These are phyloP conservation scores for Pseudochirops corinnae DNA, from an alignment of 2,797 vertebrate species.

Conservation along the genomic window DNA sequence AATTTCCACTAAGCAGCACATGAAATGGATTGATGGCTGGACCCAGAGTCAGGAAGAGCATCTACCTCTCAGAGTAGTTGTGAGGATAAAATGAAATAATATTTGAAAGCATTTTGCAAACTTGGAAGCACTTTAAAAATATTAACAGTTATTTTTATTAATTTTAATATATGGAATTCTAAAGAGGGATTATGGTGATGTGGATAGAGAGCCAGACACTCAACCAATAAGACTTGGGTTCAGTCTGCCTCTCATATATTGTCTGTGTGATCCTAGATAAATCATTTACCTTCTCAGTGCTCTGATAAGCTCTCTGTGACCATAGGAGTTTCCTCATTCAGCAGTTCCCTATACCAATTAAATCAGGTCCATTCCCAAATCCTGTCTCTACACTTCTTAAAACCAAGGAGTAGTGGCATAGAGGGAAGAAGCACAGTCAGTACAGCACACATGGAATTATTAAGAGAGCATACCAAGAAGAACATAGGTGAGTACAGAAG, in stretches of 20 bases:
- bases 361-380: background rate
- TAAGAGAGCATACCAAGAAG: background rate
- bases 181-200: background rate
- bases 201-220: background rate
- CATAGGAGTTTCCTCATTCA: background rate
- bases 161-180: background rate
- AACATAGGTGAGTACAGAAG: background rate
- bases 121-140: background rate
- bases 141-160: background rate
- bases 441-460: background rate
- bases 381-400: background rate
- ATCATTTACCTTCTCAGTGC: background rate
- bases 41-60: background rate
- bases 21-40: background rate
- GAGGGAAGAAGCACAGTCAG: background rate
- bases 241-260: background rate
- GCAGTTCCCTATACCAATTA: background rate
- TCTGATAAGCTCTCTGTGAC: background rate
- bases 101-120: background rate
- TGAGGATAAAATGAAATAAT: background rate
- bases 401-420: background rate
- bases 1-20: background rate
- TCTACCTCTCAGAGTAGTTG: background rate
- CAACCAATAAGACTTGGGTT: background rate
- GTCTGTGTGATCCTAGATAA: background rate